Base-by-base conservation (phyloP, 2,888 invertebrate genomes). In the Cyclophora punctaria region DNA sequence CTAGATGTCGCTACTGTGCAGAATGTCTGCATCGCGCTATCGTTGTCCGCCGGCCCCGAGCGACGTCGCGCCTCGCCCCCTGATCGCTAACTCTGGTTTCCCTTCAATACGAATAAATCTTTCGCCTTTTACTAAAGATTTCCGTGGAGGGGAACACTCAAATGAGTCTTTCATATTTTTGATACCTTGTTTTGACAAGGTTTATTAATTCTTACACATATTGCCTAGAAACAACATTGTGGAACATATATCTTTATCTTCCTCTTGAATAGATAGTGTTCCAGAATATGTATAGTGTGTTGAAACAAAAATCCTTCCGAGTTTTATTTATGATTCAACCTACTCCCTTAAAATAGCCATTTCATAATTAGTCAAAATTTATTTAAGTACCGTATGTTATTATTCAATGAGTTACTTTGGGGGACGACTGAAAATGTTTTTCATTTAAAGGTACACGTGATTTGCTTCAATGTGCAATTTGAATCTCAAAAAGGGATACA, bases 61-160 rank as follows among this genome's bases (percentile, higher is more conserved):
- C 4, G 33, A 3, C 7, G 20, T 44, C 20, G 20, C 7, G 7
- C 7, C 42, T 2, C 20, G n/a, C 7, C 4, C n/a, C 3, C 20
- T n/a, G 4, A 2, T n/a, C 44, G 44, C 3, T 42, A 2, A 84
- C 91, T 91, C 90, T 90, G 90, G 91, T 88, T 89, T 91, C 90
- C 89, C 90, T 91, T 90, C 91, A 91, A 80, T 78, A 89, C 92
- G 91, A 75, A 91, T 89, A 92, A 92, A 92, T 92, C 92, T 92
- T 92, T 92, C 92, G 92, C 92, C 92, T 92, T 92, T 92, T 92
- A 92, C 92, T 92, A 92, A 92, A 92, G 92, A 92, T 92, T 92
- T 92, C 92, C 92, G 92, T 92, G 92, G 91, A 91, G 91, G 90
- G 91, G 91, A 86, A 88, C 92, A 92, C 89, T 89, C 89, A 90